Evolutionary conservation across 92 coral and sea anemone species (phyloP), one percentile per base, ranked within the genome.

Genomic region (Meandrina meandrites): DNA sequence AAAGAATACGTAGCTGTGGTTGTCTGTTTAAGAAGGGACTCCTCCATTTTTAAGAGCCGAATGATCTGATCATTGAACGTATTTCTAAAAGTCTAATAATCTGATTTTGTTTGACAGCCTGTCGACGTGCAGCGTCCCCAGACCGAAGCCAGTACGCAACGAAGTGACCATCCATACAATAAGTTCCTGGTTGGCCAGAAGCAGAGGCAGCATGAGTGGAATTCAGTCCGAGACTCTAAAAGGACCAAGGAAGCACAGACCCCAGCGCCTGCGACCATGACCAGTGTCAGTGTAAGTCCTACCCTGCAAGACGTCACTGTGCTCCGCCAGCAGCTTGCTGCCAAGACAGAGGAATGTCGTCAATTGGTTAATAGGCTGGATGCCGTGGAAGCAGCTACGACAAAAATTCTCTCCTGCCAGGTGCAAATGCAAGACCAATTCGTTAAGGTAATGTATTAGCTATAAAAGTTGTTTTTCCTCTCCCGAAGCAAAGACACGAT

Each of bases 371-470:
- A 78, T 54, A 68, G 84, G 53, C 72, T 78, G 70, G 77, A 86
- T 66, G 89, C 89, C 70, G 30, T 78, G 69, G 89, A 86, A 67
- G 83, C 60, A 17, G 76, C 69, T 32, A 85, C 17, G 60, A 28
- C 75, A 58, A 86, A 86, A 58, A 86, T 77, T 86, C 34, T 75
- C 77, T 45, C 84, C 69, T 45, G 83, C 78, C 89, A 86, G 19
- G 78, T 45, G 84, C 83, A 78, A 50, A 70, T 86, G 89, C 89
- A 86, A 66, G 89, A 86, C 51, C 62, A 67, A 24, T 86, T 86
- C 11, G 77, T 77, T 45, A 67, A 84, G 85, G 82, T 82, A 89
- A 56, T 47, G 82, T 82, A 89, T 48, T 47, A 9, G 1, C 56
- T 1, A 3, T 51, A 14, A 9, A 1, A 10, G 6, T 47, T 51